Percentiles rank a stretch among this genome's conserved stretches.
phyloP scores from a whole-genome alignment of 2,888 invertebrate genomes.

The Patella caerulea region DNA sequence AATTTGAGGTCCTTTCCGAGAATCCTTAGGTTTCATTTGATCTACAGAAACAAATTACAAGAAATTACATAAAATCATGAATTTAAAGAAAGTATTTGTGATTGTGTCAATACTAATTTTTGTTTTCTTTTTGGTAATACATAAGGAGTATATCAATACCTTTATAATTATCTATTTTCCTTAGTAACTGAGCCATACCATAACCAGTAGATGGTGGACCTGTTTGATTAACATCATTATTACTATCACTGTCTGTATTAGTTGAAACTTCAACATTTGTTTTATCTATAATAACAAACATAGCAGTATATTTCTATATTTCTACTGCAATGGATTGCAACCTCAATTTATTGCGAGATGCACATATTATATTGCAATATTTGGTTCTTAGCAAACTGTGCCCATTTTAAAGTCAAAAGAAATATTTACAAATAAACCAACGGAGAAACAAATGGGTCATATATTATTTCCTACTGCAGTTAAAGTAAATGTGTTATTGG shows the following conservation, averaged over 20 bases:
- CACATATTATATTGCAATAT: too few species aligned
- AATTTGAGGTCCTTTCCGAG: constrained; percentile 59
- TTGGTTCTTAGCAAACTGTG: too few species aligned
- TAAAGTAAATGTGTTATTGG: too few species aligned
- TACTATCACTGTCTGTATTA: constrained; percentile 23
- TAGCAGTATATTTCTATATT: background rate
- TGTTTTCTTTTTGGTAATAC: background rate
- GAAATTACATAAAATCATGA: too few species aligned
- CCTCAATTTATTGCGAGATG: too few species aligned
- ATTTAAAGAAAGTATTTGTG: background rate
- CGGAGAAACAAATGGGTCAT: too few species aligned
- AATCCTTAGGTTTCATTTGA: constrained; percentile 21
- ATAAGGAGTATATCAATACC: background rate
- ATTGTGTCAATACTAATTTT: background rate
- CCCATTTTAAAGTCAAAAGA: too few species aligned
- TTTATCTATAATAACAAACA: background rate
- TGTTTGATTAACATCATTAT: constrained; percentile 14
- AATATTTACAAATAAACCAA: too few species aligned
- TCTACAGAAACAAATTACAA: too few species aligned
- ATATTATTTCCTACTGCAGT: too few species aligned
- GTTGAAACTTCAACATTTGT: background rate
- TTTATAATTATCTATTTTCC: constrained; percentile 21
- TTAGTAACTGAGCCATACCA: constrained; percentile 47
- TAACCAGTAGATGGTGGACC: constrained; percentile 56
- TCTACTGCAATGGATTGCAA: too few species aligned